Base-by-base conservation (phyloP, 2,797 vertebrate genomes). In the Myotis daubentonii region DNA sequence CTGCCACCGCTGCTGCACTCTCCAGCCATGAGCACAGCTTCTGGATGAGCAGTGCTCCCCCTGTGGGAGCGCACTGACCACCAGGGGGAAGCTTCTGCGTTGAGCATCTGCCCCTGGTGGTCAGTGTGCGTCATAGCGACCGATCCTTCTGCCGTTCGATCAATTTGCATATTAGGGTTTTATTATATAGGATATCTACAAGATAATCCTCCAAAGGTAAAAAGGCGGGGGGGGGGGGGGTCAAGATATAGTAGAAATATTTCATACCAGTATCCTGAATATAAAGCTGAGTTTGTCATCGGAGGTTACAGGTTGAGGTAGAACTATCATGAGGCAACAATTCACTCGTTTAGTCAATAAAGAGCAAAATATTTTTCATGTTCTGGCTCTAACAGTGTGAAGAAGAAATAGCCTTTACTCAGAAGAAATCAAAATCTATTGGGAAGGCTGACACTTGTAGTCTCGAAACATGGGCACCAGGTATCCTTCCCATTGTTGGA, bases 201-300 rank as follows among this genome's bases (percentile, higher is more conserved):
- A 66, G 12, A 76, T 62, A 90, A 88, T 49, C 49, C 3, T 53
- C 3, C 33, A 91, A 89, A 70, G 25, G 5, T 44, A 44, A 55
- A 87, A 76, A 51, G 28, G 23, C 28, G 65, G 5, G 70, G 6
- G 8, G 7, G 68, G 2, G 12, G 74, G 51, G n/a, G 71, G 15
- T 30, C 3, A 87, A 66, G 19, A 33, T 57, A 57, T 4, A 75
- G 23, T 33, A 65, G 57, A 89, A 89, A 72, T 87, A 79, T 12
- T 70, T 83, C 49, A 76, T 33, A 47, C 12, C 8, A 47, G 13
- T 76, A 76, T 79, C 83, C n/a, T 87, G 9, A 66, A 84, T 65
- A 84, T 44, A 92, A 94, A 93, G 65, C 25, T 49, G 22, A 90
- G 30, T 57, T 81, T 92, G 83, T 87, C 33, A 75, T 1, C 51